Percentiles rank a stretch among this genome's conserved stretches.
phyloP scores from a whole-genome alignment of 2,113 vertebrate species.

The Nerophis ophidion region DNA sequence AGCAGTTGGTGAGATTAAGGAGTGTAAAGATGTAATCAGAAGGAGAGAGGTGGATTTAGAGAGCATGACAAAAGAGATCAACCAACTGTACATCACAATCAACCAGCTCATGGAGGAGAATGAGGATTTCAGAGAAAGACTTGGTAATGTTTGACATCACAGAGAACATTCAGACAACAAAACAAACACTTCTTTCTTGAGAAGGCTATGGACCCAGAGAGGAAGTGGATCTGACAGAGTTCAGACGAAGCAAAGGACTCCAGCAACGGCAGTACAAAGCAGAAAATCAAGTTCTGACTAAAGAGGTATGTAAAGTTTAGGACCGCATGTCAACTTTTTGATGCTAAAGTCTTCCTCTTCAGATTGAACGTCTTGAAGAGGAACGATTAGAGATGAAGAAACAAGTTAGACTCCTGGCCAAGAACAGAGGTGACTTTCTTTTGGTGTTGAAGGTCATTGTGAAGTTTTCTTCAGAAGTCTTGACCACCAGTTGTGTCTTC shows the following conservation, averaged over 20 bases:
- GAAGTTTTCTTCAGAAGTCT: background rate
- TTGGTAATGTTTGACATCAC: constrained; percentile 69
- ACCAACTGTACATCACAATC: constrained; percentile 85
- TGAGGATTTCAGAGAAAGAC: constrained; percentile 81
- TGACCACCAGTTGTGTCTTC: constrained; percentile 7
- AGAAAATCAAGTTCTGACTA: constrained; percentile 92
- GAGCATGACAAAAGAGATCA: constrained; percentile 83
- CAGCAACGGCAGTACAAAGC: constrained; percentile 85
- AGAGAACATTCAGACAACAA: background rate
- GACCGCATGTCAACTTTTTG: background rate
- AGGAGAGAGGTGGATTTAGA: constrained; percentile 80
- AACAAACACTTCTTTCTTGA: background rate
- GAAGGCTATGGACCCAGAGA: constrained; percentile 84
- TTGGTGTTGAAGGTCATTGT: too few relatives aligned
- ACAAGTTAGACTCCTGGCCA: constrained; percentile 81
- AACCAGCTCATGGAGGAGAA: constrained; percentile 93
- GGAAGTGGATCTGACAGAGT: constrained; percentile 86
- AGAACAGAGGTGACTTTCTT: constrained; percentile 77
- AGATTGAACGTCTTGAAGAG: constrained; percentile 94
- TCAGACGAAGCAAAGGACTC: constrained; percentile 77
- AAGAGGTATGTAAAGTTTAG: constrained; percentile 76
- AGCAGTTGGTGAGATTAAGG: constrained; percentile 88
- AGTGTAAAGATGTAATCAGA: constrained; percentile 80
- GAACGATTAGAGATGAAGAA: constrained; percentile 89
- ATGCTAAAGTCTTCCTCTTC: background rate